A percentile compares a stretch with the other conserved stretches of the same genome.
phyloP scores from a whole-genome alignment of 2,113 vertebrate species.

The Silurus glanis region DNA sequence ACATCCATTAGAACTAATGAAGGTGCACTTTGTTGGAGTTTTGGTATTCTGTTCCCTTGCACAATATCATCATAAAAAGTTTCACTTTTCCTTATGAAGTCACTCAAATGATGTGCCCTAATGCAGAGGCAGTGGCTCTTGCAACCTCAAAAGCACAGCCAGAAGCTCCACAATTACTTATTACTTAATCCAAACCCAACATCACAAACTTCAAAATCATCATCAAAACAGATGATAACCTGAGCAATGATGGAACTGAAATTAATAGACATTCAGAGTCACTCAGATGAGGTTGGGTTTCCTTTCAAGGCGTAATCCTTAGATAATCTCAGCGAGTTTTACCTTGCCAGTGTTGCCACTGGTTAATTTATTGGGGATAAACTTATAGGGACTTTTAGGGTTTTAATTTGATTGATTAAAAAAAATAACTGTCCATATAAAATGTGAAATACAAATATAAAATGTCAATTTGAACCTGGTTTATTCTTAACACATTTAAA shows the following conservation, averaged over 20 bases:
- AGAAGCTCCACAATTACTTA: neutral
- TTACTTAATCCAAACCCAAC: neutral
- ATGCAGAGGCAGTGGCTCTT: neutral
- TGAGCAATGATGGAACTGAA: no score
- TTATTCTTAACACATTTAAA: neutral
- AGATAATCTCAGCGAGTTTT: no score
- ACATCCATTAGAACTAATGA: neutral
- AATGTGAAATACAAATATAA: neutral
- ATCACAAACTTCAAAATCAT: neutral
- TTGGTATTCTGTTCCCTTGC: neutral
- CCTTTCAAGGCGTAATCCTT: no score
- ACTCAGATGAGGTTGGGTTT: no score
- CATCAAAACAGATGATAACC: no score
- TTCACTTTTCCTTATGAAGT: neutral
- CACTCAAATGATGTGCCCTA: neutral
- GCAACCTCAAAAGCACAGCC: neutral
- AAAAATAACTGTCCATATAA: no score
- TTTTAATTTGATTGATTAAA: no score
- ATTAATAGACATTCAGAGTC: no score
- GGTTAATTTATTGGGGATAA: no score
- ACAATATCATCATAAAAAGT: neutral
- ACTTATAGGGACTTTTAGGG: no score
- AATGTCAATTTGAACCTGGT: neutral
- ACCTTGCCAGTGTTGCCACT: no score
- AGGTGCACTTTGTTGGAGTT: neutral